phyloP scores from a whole-genome alignment of 2,113 vertebrate species.

The Neopipo cinnamomea region DNA sequence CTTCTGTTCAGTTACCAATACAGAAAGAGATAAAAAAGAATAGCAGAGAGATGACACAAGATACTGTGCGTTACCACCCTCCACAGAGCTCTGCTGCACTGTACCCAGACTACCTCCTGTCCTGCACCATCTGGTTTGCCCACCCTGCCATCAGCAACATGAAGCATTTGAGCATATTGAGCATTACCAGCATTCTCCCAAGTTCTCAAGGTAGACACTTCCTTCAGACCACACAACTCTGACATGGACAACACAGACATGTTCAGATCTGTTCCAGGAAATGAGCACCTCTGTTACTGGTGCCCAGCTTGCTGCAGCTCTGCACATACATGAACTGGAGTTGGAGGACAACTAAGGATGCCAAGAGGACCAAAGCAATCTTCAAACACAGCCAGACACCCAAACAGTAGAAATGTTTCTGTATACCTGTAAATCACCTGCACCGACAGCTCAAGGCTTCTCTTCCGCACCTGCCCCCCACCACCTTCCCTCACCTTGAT shows the following conservation, averaged over 20 bases:
- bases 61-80: not conserved
- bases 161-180: not conserved
- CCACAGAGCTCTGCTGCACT: not conserved
- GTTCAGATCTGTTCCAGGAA: not conserved
- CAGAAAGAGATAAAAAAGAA: not conserved
- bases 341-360: not conserved
- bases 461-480: not conserved
- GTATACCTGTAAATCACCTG: not conserved
- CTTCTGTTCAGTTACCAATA: not conserved
- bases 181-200: not conserved
- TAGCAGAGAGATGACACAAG: not conserved
- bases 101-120: not conserved
- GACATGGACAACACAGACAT: not conserved
- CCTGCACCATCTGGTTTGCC: not conserved
- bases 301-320: not conserved
- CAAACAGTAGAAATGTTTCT: not conserved
- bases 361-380: not conserved
- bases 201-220: not conserved
- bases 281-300: not conserved
- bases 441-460: not conserved
- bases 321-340: not conserved
- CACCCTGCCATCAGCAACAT: not conserved
- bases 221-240: not conserved
- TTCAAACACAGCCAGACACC: not conserved
- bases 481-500: constrained; percentile 84